These are phyloP conservation scores for Amphiprion clarkii DNA, from an alignment of 2,797 vertebrate genomes.

Conservation along the genomic window DNA sequence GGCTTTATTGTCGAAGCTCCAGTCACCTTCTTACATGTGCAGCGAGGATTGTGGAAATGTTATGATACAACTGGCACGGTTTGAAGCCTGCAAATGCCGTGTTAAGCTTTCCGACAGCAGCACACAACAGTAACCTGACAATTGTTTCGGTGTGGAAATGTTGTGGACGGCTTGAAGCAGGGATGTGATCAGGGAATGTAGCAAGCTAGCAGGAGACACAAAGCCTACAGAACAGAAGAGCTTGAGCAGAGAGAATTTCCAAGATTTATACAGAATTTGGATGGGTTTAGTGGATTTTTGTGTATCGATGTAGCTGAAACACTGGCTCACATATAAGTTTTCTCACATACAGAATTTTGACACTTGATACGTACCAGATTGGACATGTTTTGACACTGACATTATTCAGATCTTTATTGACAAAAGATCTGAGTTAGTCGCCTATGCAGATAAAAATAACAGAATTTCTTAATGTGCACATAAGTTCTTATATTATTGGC, in stretches of 20 bases:
- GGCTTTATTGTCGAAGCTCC: constrained; percentile 18
- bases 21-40: neutral
- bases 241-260: too few relatives aligned
- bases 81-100: neutral
- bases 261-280: constrained; percentile 2
- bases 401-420: too few relatives aligned
- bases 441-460: too few relatives aligned
- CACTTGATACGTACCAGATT: too few relatives aligned
- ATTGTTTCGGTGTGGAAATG: neutral
- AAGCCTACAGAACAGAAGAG: neutral
- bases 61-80: neutral
- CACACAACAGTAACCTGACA: neutral
- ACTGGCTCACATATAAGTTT: neutral
- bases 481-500: too few relatives aligned
- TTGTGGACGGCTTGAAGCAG: neutral
- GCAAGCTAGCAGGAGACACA: neutral
- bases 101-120: neutral
- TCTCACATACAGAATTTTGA: neutral
- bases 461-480: too few relatives aligned
- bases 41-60: neutral
- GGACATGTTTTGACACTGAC: too few relatives aligned
- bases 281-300: neutral
- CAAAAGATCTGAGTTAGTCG: too few relatives aligned
- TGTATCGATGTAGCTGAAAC: neutral
- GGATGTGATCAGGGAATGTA: neutral